Evolutionary conservation across 2,797 vertebrate genomes (phyloP).

Genomic region (Eulemur albifrons): DNA sequence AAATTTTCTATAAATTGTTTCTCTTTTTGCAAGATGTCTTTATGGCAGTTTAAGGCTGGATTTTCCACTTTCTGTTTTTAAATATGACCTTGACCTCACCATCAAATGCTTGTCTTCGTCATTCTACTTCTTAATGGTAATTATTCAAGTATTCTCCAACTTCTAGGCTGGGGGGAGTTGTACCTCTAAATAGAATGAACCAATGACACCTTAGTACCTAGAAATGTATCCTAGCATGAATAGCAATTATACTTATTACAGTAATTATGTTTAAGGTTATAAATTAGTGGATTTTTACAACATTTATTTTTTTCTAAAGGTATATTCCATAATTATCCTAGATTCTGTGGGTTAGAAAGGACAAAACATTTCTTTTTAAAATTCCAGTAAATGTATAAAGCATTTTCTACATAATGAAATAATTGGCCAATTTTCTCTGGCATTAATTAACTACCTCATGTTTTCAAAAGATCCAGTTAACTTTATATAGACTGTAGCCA

Average conservation of each 20-base stretch:
- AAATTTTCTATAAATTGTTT: not conserved
- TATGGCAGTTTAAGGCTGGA: not conserved
- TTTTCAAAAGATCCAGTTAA: conserved; percentile 21
- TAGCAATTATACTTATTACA: not conserved
- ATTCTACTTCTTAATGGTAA: not conserved
- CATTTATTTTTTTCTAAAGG: conserved; percentile 22
- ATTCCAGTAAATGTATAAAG: not conserved
- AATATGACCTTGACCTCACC: not conserved
- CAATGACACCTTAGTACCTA: not conserved
- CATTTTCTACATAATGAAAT: not conserved
- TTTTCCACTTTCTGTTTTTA: conserved; percentile 18
- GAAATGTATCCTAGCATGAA: not conserved
- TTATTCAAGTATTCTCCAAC: not conserved
- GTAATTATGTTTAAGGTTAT: not conserved
- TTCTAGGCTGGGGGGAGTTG: not conserved
- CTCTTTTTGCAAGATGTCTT: not conserved
- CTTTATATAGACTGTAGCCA: not conserved
- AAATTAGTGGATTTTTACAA: conserved; percentile 6
- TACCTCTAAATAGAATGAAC: not conserved
- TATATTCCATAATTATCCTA: not conserved
- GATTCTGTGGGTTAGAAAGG: not conserved
- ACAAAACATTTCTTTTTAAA: not conserved
- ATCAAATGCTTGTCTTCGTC: not conserved
- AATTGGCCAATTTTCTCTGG: not conserved
- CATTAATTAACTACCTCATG: conserved; percentile 12